Evolutionary conservation across 2,113 vertebrate species (phyloP).

Genomic region (Diglossa brunneiventris): DNA sequence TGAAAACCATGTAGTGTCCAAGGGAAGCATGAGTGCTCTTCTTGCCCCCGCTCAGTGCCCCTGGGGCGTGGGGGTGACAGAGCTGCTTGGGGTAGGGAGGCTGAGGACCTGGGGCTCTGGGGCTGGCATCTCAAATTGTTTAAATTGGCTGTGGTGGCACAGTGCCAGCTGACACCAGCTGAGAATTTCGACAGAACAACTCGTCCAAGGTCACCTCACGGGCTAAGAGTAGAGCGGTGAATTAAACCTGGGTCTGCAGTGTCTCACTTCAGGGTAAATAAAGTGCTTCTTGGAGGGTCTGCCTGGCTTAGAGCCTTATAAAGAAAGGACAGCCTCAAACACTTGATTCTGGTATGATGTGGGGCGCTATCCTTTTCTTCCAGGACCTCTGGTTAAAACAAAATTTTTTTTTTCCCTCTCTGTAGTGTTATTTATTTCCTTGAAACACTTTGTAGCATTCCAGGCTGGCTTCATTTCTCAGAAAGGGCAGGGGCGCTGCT

Average conservation of each 20-base stretch:
- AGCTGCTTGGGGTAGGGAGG: background rate
- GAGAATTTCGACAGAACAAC: slow-evolving; percentile 46
- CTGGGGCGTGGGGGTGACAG: background rate
- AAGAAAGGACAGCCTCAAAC: background rate
- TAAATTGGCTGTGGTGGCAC: background rate
- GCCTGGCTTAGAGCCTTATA: background rate
- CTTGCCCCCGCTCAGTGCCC: rapidly evolving
- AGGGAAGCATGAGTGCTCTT: rapidly evolving
- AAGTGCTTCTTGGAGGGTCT: background rate
- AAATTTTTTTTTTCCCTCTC: background rate
- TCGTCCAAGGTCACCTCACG: slow-evolving; percentile 36
- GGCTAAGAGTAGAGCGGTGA: background rate
- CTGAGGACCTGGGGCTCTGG: background rate
- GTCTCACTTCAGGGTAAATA: background rate
- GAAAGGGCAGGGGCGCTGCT: background rate
- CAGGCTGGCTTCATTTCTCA: background rate
- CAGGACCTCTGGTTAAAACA: background rate
- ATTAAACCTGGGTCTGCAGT: background rate
- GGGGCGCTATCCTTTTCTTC: background rate
- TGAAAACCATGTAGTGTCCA: background rate
- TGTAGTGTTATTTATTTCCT: background rate
- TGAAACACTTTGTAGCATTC: background rate
- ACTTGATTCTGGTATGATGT: background rate
- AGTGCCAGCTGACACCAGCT: slow-evolving; percentile 34
- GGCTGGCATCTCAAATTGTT: background rate